phyloP scores from a whole-genome alignment of 2,113 vertebrate genomes.

The Pteruthius melanotis region DNA sequence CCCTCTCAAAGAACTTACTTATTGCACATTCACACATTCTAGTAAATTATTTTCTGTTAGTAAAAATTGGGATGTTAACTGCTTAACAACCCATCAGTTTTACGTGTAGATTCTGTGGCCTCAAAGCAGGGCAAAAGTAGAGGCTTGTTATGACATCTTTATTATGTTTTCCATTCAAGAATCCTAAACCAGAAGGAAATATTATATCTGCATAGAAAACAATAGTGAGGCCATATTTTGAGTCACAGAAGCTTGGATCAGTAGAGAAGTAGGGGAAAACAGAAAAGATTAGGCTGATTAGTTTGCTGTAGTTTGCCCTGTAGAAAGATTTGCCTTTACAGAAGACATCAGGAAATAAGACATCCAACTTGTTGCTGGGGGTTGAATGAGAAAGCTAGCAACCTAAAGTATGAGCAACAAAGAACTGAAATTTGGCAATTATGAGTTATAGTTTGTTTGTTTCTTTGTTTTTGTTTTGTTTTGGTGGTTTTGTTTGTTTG shows the following conservation, averaged over 20 bases:
- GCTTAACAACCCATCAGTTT: background rate
- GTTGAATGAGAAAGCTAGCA: background rate
- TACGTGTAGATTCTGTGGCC: background rate
- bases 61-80: background rate
- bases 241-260: background rate
- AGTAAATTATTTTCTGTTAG: constrained; percentile 37
- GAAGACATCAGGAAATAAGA: background rate
- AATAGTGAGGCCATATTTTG: background rate
- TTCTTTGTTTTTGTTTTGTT: too few relatives aligned
- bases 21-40: background rate
- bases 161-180: constrained; percentile 4
- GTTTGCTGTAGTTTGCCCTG: background rate
- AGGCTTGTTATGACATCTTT: background rate
- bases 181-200: background rate
- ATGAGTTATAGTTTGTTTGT: too few relatives aligned
- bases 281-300: background rate
- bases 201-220: background rate
- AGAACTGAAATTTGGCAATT: background rate
- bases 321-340: background rate
- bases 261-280: background rate
- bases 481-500: too few relatives aligned
- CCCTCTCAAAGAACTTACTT: background rate
- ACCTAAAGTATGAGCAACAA: background rate
- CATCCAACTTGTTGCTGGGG: background rate
- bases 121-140: background rate